Conservation (phyloP, 2,113 vertebrate species). For the Channa argus region DNA sequence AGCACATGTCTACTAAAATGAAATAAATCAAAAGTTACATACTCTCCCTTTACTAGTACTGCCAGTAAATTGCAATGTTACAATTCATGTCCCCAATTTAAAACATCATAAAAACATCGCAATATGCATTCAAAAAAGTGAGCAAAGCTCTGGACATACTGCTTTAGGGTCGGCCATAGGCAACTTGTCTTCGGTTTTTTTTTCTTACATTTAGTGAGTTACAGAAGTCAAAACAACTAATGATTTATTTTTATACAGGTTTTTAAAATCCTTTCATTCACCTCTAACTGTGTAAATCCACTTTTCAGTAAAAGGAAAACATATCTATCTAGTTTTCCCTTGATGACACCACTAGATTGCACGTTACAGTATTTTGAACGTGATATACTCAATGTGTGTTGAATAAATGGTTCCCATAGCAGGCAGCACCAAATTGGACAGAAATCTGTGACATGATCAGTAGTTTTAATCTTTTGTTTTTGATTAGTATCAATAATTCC, state of each 20-base stretch:
- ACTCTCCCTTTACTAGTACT: too few relatives aligned
- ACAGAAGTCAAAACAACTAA: not conserved
- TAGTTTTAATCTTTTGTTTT: not conserved
- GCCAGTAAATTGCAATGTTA: too few relatives aligned
- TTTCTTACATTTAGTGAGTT: not conserved
- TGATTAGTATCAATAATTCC: not conserved
- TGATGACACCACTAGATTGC: not conserved
- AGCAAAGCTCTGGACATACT: too few relatives aligned
- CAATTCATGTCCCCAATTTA: too few relatives aligned
- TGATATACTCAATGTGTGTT: not conserved
- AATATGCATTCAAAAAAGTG: too few relatives aligned
- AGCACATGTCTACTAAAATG: too few relatives aligned
- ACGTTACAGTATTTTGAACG: not conserved
- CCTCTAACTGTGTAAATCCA: not conserved
- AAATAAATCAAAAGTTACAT: too few relatives aligned
- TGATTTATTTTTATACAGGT: not conserved
- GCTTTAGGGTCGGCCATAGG: too few relatives aligned
- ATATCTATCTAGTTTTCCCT: not conserved
- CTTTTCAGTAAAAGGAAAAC: not conserved
- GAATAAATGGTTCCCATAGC: not conserved
- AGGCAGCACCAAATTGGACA: not conserved
- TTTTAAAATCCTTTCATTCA: too few relatives aligned
- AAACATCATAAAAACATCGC: too few relatives aligned
- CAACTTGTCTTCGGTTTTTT: too few relatives aligned
- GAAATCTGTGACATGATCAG: slow-evolving; percentile 3